These are phyloP conservation scores for Cryptomyrus ogoouensis DNA, from an alignment of 2,113 vertebrate species.

Conservation along the genomic window DNA sequence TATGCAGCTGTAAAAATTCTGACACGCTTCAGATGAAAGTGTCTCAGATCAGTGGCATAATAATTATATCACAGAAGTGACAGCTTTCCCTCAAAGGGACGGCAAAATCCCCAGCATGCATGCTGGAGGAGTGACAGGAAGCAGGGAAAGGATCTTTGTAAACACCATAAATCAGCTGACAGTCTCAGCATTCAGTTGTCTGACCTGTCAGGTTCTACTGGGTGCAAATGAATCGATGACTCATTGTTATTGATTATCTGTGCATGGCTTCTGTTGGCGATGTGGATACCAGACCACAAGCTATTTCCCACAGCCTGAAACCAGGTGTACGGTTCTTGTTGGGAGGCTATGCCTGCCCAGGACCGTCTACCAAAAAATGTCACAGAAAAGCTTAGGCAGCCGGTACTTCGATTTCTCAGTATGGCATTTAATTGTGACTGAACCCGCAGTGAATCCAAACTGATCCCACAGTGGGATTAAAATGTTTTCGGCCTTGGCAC, in stretches of 20 bases:
- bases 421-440: not conserved
- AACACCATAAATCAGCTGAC: slow-evolving; percentile 2
- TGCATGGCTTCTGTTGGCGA: not conserved
- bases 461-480: not conserved
- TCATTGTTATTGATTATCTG: not conserved
- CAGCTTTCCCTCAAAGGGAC: slow-evolving; percentile 1
- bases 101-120: not conserved
- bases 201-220: not conserved
- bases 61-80: not conserved
- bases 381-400: not conserved
- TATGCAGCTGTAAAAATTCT: not conserved
- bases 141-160: not conserved
- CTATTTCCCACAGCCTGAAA: not conserved
- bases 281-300: not conserved
- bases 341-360: not conserved
- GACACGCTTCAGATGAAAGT: not conserved
- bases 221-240: not conserved
- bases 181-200: not conserved
- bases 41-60: not conserved
- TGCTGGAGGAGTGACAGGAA: not conserved
- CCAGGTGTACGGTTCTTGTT: not conserved
- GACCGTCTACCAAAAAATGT: not conserved
- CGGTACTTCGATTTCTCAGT: not conserved
- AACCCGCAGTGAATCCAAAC: not conserved
- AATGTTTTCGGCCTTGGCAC: not conserved